Evolutionary conservation across 2,113 vertebrate species (phyloP).

Genomic region (Macrotis lagotis): DNA sequence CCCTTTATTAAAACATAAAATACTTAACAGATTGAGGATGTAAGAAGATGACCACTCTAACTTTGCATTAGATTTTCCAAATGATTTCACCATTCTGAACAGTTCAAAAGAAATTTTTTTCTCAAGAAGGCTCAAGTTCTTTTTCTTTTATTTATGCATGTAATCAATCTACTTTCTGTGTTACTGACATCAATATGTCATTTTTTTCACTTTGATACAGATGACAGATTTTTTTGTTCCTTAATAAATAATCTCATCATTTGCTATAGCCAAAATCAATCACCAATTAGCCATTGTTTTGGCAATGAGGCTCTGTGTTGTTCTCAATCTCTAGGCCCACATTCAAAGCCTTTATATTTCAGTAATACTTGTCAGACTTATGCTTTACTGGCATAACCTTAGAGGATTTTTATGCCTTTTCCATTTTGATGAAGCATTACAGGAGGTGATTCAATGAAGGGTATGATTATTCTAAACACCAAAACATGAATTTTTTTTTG

Average conservation of each 20-base stretch:
- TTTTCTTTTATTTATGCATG: neutral
- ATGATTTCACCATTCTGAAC: neutral
- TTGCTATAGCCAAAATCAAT: neutral
- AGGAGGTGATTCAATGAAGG: neutral
- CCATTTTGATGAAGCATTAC: neutral
- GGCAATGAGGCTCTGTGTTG: neutral
- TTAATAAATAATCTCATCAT: neutral
- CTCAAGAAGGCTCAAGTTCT: neutral
- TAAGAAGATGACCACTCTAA: neutral
- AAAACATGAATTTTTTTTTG: neutral
- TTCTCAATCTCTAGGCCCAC: neutral
- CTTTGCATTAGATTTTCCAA: conserved; percentile 19
- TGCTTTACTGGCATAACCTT: neutral
- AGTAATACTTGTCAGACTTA: neutral
- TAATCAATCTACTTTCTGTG: neutral
- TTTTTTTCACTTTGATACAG: neutral
- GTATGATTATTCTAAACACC: neutral
- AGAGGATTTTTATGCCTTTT: neutral
- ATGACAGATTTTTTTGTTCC: neutral
- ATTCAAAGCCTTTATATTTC: neutral
- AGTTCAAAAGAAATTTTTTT: neutral
- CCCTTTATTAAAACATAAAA: neutral
- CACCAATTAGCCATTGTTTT: neutral
- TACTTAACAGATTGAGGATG: neutral
- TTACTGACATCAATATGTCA: neutral